A percentile compares a stretch with the other conserved stretches of the same genome.
Conservation (phyloP, 2,113 vertebrate species). For the Caloenas nicobarica region DNA sequence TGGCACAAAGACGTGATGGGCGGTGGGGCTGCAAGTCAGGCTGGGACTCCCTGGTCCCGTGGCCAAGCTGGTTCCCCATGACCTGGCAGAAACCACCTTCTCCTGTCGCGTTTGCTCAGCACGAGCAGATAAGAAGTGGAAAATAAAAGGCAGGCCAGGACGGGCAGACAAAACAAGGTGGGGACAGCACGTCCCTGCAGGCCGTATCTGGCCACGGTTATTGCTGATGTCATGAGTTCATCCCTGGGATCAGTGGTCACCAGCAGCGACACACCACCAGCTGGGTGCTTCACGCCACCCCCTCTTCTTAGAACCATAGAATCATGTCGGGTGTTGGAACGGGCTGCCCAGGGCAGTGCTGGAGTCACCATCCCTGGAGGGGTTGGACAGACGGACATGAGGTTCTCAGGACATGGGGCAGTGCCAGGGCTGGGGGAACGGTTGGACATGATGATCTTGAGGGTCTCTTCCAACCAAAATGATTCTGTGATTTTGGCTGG, state of each 20-base stretch:
- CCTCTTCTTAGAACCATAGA: background rate
- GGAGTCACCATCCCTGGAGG: too few relatives aligned
- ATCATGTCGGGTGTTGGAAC: too few relatives aligned
- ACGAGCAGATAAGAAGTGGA: background rate
- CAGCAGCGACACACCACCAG: background rate
- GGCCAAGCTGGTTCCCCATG: background rate
- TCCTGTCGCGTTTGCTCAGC: background rate
- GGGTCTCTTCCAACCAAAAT: too few relatives aligned
- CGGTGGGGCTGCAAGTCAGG: background rate
- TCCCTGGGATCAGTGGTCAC: background rate
- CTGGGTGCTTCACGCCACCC: background rate
- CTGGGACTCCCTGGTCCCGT: background rate
- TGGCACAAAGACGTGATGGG: background rate
- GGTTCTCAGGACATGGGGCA: too few relatives aligned
- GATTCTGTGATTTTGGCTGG: too few relatives aligned
- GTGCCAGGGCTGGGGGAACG: too few relatives aligned
- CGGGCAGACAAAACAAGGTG: background rate
- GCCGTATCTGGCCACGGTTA: background rate
- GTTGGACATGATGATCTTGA: too few relatives aligned
- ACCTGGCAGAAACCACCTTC: background rate
- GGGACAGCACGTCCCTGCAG: background rate
- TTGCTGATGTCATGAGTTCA: background rate
- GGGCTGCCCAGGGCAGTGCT: too few relatives aligned
- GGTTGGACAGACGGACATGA: too few relatives aligned
- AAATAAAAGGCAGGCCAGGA: background rate